Percentiles rank a stretch among this genome's conserved stretches.
Evolutionary conservation across 2,888 invertebrate genomes (phyloP).

Genomic region (Aquatica leii): DNA sequence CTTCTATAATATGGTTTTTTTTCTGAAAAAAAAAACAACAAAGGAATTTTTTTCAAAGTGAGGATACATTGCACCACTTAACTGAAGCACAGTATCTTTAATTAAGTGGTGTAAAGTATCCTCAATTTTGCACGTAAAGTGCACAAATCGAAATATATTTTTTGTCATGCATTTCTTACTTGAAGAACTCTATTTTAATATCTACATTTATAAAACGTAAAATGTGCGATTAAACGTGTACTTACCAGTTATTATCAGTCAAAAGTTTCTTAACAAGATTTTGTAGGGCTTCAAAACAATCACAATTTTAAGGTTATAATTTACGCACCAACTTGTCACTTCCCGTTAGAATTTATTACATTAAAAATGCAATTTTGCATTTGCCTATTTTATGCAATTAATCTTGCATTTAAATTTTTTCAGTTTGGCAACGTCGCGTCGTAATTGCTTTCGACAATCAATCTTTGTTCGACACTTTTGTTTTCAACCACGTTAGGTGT

Average conservation of each 20-base stretch:
- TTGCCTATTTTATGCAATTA: no score
- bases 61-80: slow-evolving; percentile 15
- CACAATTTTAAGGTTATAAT: background rate
- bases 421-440: no score
- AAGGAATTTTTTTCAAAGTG: background rate
- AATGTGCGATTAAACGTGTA: no score
- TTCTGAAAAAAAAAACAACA: background rate
- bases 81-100: no score
- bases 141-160: background rate
- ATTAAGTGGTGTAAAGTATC: slow-evolving; percentile 15
- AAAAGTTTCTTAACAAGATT: background rate
- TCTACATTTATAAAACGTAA: no score
- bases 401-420: no score
- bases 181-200: background rate
- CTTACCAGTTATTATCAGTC: background rate
- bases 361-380: no score
- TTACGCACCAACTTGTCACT: no score
- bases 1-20: background rate
- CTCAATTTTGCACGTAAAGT: slow-evolving; percentile 7
- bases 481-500: no score
- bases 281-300: background rate
- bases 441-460: no score
- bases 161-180: background rate
- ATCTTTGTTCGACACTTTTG: no score
- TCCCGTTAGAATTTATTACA: no score